phyloP scores from a whole-genome alignment of 1,140 invertebrate species.

The Aphidius gifuensis region DNA sequence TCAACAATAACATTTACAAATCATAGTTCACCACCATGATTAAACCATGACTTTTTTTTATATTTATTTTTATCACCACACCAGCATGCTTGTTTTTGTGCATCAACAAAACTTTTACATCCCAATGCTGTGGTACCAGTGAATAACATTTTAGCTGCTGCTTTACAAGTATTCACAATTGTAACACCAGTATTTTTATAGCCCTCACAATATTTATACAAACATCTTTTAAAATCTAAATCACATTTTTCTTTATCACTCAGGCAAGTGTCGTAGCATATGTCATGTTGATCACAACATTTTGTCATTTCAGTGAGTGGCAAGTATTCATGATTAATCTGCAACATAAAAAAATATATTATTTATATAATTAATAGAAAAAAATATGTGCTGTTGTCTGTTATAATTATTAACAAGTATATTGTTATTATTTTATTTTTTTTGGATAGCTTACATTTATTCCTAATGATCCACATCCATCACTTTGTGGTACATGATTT shows the following conservation, averaged over 20 bases:
- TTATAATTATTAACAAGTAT: too few relatives aligned
- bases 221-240: constrained; percentile 78
- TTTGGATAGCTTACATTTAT: constrained; percentile 39
- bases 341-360: constrained; percentile 40
- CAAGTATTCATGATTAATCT: constrained; percentile 72
- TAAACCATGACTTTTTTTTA: constrained; percentile 40
- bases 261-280: constrained; percentile 88
- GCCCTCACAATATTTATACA: constrained; percentile 78
- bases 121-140: constrained; percentile 78
- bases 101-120: constrained; percentile 78
- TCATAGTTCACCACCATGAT: constrained; percentile 45
- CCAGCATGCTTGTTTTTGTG: constrained; percentile 75
- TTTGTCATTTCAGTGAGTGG: constrained; percentile 75
- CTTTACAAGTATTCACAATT: constrained; percentile 75
- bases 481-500: constrained; percentile 68
- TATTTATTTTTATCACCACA: constrained; percentile 53
- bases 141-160: constrained; percentile 77
- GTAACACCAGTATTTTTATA: constrained; percentile 62
- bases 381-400: too few relatives aligned
- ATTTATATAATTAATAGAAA: neutral
- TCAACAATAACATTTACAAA: neutral
- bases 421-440: constrained; percentile 7
- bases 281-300: constrained; percentile 83
- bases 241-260: constrained; percentile 83
- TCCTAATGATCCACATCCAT: constrained; percentile 80